Evolutionary conservation across 2,888 invertebrate species (phyloP), one percentile per base, ranked within the genome.

Genomic region (Stramonita haemastoma): DNA sequence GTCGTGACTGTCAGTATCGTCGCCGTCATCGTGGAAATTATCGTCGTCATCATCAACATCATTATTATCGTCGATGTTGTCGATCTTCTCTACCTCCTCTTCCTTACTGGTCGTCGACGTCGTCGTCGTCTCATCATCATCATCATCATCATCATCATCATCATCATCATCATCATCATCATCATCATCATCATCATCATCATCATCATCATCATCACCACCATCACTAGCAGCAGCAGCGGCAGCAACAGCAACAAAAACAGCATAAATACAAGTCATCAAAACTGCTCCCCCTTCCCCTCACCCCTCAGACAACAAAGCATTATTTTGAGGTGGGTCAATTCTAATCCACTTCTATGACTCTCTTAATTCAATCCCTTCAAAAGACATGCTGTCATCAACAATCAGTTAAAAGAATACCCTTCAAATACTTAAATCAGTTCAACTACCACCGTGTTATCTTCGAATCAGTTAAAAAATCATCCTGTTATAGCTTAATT

Each of bases 101-200:
- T 66, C 66, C 1, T 66, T 26, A 26, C 66, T 26, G 26, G n/a
- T n/a, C n/a, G n/a, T n/a, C 19, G 13, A 60, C n/a, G n/a, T 26
- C n/a, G 8, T 26, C n/a, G 26, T 60, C 60, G 1, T 26, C 22
- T 26, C 73, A 73, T 73, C 73, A n/a, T 73, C 29, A n/a, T 73
- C 73, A 36, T 46, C 83, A 83, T 36, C 83, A 83, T 83, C 83
- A 83, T 36, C 36, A 83, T 36, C 83, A 83, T 36, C 84, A 84
- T n/a, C 46, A 84, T 0, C 84, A 84, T 46, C 46, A 34, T 84
- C 84, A 34, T 46, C 84, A 34, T 36, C 46, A 34, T 84, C 84
- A 34, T 46, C 56, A 34, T 84, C n/a, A 34, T 46, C 46, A 34
- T 46, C 46, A 84, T 84, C 46, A 84, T 46, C 56, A 84, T 84